Evolutionary conservation across 2,888 invertebrate species (phyloP).

Genomic region (Syrista parreyssii): DNA sequence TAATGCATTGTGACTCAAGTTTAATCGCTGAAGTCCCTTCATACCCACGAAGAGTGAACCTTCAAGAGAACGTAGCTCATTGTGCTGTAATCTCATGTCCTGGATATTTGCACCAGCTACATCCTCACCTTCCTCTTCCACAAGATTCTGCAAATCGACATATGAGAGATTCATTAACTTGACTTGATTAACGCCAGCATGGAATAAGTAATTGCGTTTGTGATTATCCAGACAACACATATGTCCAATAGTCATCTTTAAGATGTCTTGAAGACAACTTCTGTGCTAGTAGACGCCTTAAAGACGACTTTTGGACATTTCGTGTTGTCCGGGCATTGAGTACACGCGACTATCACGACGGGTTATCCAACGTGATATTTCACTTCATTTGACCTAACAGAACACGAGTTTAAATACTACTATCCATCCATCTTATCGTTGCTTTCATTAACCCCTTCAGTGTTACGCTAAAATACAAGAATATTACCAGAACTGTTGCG

Average conservation of each 20-base stretch:
- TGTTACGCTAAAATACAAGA: too few species aligned
- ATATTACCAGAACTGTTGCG: too few species aligned
- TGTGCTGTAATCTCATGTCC: constrained; percentile 80
- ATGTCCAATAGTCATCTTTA: too few species aligned
- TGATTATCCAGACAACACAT: too few species aligned
- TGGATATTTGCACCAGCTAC: constrained; percentile 71
- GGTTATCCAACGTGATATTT: neutral
- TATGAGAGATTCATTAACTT: neutral
- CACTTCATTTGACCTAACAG: neutral
- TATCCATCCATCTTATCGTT: neutral
- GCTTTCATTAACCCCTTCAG: neutral
- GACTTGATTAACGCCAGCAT: too few species aligned
- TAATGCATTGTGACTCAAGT: constrained; percentile 81
- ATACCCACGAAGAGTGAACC: constrained; percentile 80
- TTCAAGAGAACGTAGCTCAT: constrained; percentile 76
- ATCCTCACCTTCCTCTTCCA: constrained; percentile 74
- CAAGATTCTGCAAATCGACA: constrained; percentile 72
- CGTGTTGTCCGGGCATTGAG: too few species aligned
- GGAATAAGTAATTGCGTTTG: too few species aligned
- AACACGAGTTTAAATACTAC: too few species aligned
- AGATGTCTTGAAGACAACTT: too few species aligned
- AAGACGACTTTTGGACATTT: too few species aligned
- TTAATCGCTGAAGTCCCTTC: constrained; percentile 77
- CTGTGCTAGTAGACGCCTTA: too few species aligned
- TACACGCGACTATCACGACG: neutral